phyloP scores from a whole-genome alignment of 1,140 invertebrate genomes.

The Pollicipes pollicipes region DNA sequence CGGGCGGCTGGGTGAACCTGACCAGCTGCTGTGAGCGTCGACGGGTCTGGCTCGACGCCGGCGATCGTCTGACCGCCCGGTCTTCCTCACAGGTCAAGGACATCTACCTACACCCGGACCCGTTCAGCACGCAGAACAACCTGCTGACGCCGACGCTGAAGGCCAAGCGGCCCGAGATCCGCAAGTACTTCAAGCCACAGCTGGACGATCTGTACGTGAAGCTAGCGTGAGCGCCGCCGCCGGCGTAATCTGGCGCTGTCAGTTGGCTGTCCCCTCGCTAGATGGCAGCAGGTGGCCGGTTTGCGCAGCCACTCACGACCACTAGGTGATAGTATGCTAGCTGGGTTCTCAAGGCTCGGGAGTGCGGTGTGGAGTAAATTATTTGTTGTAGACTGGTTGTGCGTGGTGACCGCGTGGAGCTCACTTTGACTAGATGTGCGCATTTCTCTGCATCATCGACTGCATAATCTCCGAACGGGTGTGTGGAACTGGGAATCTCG shows the following conservation, averaged over 20 bases:
- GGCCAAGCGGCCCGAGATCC: conserved; percentile 74
- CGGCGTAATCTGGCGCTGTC: not conserved
- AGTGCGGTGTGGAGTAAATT: not conserved
- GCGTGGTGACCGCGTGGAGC: not conserved
- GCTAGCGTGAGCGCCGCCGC: conserved; percentile 21
- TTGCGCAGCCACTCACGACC: no score
- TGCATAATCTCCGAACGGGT: no score
- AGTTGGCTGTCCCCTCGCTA: not conserved
- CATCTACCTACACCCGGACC: conserved; percentile 79
- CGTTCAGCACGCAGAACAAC: conserved; percentile 91
- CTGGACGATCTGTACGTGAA: conserved; percentile 73
- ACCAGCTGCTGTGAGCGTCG: no score
- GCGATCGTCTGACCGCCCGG: no score
- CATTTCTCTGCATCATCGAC: not conserved
- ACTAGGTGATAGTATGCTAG: not conserved
- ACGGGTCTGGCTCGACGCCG: no score
- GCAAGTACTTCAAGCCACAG: conserved; percentile 73
- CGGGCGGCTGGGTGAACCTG: no score
- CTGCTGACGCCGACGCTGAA: conserved; percentile 93
- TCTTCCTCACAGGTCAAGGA: conserved; percentile 65
- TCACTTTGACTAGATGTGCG: not conserved
- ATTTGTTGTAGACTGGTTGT: not conserved
- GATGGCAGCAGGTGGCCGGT: not conserved
- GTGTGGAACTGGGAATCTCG: no score
- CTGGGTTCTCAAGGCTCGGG: not conserved